Base-by-base conservation (phyloP, 2,113 vertebrate genomes). In the Macrotus californicus region DNA sequence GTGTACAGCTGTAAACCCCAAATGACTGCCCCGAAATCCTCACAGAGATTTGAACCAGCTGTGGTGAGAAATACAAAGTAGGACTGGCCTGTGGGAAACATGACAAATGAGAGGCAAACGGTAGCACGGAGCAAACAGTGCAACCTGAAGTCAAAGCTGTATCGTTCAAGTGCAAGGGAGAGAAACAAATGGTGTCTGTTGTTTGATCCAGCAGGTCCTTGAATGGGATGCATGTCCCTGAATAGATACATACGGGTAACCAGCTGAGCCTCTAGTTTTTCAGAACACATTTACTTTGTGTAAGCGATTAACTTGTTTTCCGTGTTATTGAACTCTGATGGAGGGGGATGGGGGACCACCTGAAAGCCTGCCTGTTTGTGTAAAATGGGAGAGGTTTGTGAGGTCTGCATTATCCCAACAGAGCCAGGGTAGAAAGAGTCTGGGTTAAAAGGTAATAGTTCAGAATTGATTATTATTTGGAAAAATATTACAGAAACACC, bases 11-110 rank as follows among this genome's bases (percentile, higher is more conserved):
- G 7, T 76, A 81, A 96, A 52, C 59, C 66, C 48, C 88, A 93
- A 90, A 88, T 59, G 89, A 96, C 87, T 94, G 84, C 7, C 2
- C 66, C 43, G 24, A 81, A 69, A 94, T 86, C 59, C 76, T 92
- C 19, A 14, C 56, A 75, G 89, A 95, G 84, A 85, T 90, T 39
- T 90, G 94, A 94, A 73, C 59, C 11, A 14, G 13, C 56, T 26
- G 18, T 34, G 36, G 83, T 69, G 81, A 82, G 70, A 95, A 69
- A 94, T 64, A 85, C 67, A 85, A 83, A 96, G 92, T 1, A 6
- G 79, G 84, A 75, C 16, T 21, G 3, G 73, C 29, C 24, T 0
- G 46, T 24, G 19, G 84, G 21, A 70, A 82, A n/a, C 14, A 81
- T 81, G 31, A 24, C 18, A 52, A 36, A 93, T 41, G 39, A 79